Evolutionary conservation across 1,140 invertebrate species (phyloP), one percentile per base, ranked within the genome.

Genomic region (Phymastichus coffea): DNA sequence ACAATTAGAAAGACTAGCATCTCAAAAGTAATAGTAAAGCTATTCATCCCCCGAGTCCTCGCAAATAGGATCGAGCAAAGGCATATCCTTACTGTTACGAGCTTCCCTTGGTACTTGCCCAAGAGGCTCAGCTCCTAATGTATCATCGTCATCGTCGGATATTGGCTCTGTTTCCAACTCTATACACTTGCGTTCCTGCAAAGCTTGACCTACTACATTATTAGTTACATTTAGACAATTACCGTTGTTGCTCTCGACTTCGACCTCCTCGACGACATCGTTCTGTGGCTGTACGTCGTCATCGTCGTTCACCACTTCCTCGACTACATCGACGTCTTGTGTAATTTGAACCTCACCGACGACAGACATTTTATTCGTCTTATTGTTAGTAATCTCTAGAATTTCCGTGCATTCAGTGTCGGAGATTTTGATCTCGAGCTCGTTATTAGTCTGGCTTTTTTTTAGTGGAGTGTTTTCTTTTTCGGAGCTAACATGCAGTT

Each of bases 71-170:
- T 74, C 66, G 0, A 71, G 53, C 17, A 64, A 64, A n/a, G 68
- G 64, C 70, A 69, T 67, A 19, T 75, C 69, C 1, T 63, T 66
- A 49, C 58, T 68, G 8, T 65, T 75, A 0, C 57, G 44, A 61
- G 69, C 65, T 22, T 75, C 69, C 3, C 44, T 64, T 4, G 70
- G 63, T 33, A 69, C 65, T 12, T 66, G 63, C 38, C 72, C 72
- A 2, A 66, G 23, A 1, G 63, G 68, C 25, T 68, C 67, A 0
- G 44, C 15, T 15, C 26, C 14, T 28, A 57, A 22, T 15, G 37
- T 26, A 14, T 22, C 43, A 37, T 62, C 54, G 8, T 62, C 60
- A 33, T 57, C 60, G n/a, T n/a, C n/a, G n/a, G 60, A 57, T 52
- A 62, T 62, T 19, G 60, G 54, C 38, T 62, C 54, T 2, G 60